Percentiles rank a stretch among this genome's conserved stretches.
Conservation (phyloP, 2,113 vertebrate genomes). For the Pycnonotus jocosus region DNA sequence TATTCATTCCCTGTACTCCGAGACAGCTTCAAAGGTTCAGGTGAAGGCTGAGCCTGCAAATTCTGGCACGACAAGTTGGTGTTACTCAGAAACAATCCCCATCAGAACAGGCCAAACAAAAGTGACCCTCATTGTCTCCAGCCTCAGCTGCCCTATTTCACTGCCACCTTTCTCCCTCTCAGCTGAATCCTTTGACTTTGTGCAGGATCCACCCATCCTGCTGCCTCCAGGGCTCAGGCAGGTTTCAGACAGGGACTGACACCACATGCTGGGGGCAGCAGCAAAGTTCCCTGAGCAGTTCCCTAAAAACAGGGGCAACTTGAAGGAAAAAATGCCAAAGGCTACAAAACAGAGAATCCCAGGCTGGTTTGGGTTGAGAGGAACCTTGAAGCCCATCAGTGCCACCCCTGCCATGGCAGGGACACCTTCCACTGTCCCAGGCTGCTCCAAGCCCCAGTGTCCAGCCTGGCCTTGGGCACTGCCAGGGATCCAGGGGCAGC, state of each 20-base stretch:
- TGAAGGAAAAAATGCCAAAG: background rate
- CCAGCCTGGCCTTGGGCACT: background rate
- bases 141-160: background rate
- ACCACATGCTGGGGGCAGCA: background rate
- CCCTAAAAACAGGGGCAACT: background rate
- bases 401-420: background rate
- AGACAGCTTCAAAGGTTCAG: background rate
- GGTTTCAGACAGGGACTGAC: background rate
- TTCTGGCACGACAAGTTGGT: background rate
- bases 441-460: background rate
- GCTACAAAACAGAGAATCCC: background rate
- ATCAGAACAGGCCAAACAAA: background rate
- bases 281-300: background rate
- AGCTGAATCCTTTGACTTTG: background rate
- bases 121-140: background rate
- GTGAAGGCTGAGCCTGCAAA: slow-evolving; percentile 26
- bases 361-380: background rate
- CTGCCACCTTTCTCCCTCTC: background rate
- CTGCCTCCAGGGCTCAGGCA: background rate
- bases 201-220: background rate
- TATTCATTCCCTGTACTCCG: background rate
- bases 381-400: accelerated
- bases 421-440: background rate
- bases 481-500: background rate
- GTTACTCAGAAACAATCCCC: background rate